Base-by-base conservation (phyloP, 1,140 invertebrate genomes). In the Archivesica marissinica region DNA sequence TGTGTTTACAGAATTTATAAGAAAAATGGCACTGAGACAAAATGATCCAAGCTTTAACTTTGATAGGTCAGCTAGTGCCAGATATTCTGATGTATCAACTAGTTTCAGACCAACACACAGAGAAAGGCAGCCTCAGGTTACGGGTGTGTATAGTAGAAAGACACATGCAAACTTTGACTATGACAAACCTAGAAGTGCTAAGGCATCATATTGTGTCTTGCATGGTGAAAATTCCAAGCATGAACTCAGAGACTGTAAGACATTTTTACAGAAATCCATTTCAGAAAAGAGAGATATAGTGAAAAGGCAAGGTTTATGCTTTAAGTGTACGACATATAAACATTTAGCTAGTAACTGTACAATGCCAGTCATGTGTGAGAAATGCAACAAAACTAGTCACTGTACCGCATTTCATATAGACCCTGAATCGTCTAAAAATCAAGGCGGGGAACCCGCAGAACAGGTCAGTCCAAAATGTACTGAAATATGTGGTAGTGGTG, bases 1-100 rank as follows among this genome's bases (percentile, higher is more conserved):
- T 89, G 88, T 74, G 2, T 87, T 88, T 66, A 30, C 77, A 17
- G 64, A 68, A 17, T 88, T 84, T 44, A 72, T 87, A 11, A 25
- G 41, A n/a, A 56, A 82, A 11, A 72, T 78, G n/a, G 23, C 33
- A 28, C 6, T 17, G 1, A 56, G 3, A 25, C 56, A 25, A n/a
- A 87, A 87, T 66, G 83, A 89, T 47, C 88, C 86, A 33, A 54
- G 82, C 2, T 64, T 86, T 11, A 30, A 25, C 25, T 11, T 66
- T n/a, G 25, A 38, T 30, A 15, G 7, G 61, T 15, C 11, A 33
- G 35, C 35, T 3, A 38, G n/a, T n/a, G 9, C 15, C 15, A 41
- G n/a, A 30, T 20, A 23, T 56, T n/a, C 6, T 6, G 6, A 13
- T 15, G 59, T 17, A 9, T 6, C 15, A 38, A 44, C 20, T 1